Evolutionary conservation across 2,113 vertebrate genomes (phyloP).

Genomic region (Hydrolagus affinis): DNA sequence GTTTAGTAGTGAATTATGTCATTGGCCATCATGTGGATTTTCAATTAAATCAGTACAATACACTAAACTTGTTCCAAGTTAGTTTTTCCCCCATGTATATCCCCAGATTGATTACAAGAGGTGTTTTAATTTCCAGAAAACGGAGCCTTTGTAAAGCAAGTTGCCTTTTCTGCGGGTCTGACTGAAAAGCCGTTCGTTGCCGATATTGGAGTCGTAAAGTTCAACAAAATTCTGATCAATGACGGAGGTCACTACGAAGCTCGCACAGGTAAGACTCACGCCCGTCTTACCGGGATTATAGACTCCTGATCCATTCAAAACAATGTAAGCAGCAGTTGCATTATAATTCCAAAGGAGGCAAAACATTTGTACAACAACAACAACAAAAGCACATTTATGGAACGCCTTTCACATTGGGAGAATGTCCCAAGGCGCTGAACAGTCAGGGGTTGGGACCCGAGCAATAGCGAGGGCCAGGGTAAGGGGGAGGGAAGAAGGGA

Average conservation of each 20-base stretch:
- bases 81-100: not conserved
- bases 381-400: too few relatives aligned
- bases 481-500: too few relatives aligned
- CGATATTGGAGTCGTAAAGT: conserved; percentile 20
- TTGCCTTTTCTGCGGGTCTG: conserved; percentile 29
- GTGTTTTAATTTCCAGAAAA: conserved; percentile 4
- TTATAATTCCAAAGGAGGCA: not conserved
- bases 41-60: conserved; percentile 18
- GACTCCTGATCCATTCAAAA: not conserved
- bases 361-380: not conserved
- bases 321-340: not conserved
- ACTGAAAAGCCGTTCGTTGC: conserved; percentile 5
- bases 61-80: not conserved
- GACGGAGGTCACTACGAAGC: conserved; percentile 31
- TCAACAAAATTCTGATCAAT: conserved; percentile 30
- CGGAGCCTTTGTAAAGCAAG: not conserved
- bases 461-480: too few relatives aligned
- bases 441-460: too few relatives aligned
- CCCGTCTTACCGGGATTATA: not conserved
- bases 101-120: not conserved
- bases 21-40: not conserved
- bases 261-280: conserved; percentile 16
- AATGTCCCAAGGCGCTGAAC: too few relatives aligned
- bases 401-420: too few relatives aligned
- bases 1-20: conserved; percentile 1